These are phyloP conservation scores for Drosophila repletoides DNA, from an alignment of 1,140 invertebrate genomes.

Conservation along the genomic window DNA sequence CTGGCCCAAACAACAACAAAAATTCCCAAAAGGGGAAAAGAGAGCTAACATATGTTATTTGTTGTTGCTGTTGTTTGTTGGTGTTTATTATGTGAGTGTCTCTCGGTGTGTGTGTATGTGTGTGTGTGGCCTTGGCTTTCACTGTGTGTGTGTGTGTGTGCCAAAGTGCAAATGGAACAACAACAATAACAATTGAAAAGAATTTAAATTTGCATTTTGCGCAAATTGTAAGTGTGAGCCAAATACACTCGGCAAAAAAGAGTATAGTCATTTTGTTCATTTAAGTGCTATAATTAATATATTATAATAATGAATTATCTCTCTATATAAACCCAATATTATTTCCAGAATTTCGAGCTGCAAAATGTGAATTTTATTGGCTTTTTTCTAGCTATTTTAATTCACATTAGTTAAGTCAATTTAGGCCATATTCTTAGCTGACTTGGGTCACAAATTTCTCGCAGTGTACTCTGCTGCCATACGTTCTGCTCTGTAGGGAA, in stretches of 20 bases:
- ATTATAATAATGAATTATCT: no score
- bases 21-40: slow-evolving; percentile 58
- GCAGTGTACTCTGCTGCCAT: background rate
- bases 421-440: no score
- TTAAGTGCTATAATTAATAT: no score
- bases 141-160: slow-evolving; percentile 70
- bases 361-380: no score
- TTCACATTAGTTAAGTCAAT: no score
- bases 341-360: no score
- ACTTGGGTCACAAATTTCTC: no score
- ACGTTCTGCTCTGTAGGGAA: background rate
- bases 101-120: slow-evolving; percentile 19
- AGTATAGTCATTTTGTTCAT: no score
- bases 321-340: no score
- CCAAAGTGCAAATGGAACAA: slow-evolving; percentile 79
- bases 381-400: no score
- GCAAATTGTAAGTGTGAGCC: slow-evolving; percentile 47
- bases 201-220: slow-evolving; percentile 80
- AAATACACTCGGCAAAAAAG: no score
- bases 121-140: slow-evolving; percentile 55
- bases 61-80: slow-evolving; percentile 38
- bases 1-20: slow-evolving; percentile 23
- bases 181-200: slow-evolving; percentile 81
- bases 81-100: background rate
- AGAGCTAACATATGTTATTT: slow-evolving; percentile 72